Percentiles rank a stretch among this genome's conserved stretches.
These are phyloP conservation scores for Trichacis sp. DNA, from an alignment of 2,888 invertebrate genomes.

Conservation along the genomic window DNA sequence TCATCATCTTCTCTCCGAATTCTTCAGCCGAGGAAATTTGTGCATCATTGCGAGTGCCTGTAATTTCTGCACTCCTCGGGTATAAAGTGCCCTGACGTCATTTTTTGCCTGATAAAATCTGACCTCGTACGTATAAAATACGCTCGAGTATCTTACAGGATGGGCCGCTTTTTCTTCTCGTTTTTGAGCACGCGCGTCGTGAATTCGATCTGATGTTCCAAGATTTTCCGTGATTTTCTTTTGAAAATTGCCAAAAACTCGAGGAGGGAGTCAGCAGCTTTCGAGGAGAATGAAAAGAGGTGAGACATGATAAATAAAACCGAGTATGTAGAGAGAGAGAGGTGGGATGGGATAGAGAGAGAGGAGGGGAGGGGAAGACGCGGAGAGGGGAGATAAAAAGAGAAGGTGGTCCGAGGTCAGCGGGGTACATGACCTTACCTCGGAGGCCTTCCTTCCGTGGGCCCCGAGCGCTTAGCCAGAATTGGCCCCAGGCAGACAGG, in stretches of 20 bases:
- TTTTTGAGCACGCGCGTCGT: too few relatives aligned
- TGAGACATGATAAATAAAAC: slow-evolving; percentile 27
- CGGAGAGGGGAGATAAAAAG: slow-evolving; percentile 32
- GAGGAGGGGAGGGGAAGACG: neutral
- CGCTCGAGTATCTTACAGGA: too few relatives aligned
- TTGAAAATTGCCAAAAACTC: too few relatives aligned
- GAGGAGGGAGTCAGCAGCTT: too few relatives aligned
- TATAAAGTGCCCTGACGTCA: slow-evolving; percentile 33
- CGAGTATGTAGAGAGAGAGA: slow-evolving; percentile 10
- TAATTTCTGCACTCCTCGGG: slow-evolving; percentile 15
- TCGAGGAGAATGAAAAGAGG: slow-evolving; percentile 24
- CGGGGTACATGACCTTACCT: slow-evolving; percentile 68
- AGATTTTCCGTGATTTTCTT: too few relatives aligned
- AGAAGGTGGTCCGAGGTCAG: slow-evolving; percentile 68
- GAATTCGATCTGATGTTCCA: too few relatives aligned
- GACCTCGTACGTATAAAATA: too few relatives aligned
- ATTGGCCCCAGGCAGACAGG: slow-evolving; percentile 45
- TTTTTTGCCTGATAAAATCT: too few relatives aligned
- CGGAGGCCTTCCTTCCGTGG: slow-evolving; percentile 58
- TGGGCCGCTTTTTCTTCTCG: too few relatives aligned
- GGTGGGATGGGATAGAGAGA: slow-evolving; percentile 15
- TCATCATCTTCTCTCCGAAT: neutral
- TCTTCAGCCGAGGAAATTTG: neutral
- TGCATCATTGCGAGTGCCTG: slow-evolving; percentile 1
- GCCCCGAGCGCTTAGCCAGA: slow-evolving; percentile 42